Evolutionary conservation across 2,113 vertebrate species (phyloP), one percentile per base, ranked within the genome.

Genomic region (Glaucomys volans): DNA sequence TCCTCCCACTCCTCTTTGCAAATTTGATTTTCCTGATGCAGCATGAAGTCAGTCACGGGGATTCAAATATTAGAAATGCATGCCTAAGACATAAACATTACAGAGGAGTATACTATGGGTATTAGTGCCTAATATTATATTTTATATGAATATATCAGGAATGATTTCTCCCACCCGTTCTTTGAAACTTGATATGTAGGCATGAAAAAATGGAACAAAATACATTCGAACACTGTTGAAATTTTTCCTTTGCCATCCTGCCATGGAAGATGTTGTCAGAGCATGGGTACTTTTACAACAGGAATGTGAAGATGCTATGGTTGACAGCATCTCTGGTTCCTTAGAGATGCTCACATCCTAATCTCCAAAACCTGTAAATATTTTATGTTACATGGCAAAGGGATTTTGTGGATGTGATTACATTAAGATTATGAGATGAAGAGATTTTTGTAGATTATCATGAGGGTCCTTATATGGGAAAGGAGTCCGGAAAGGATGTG

Each of bases 161-260:
- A 81, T 8, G 35, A 57, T 24, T 79, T 86, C 9, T 77, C 17
- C 18, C 12, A 50, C 42, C 18, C 40, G 54, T 44, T 94, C 76
- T 87, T 85, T 28, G 76, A 87, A 97, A 52, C 14, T 37, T 75
- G 93, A 76, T n/a, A 71, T 62, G 71, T 85, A 80, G 64, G 71
- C 64, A 28, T 86, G 11, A n/a, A 87, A 84, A 82, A 85, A 77
- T 35, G 79, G 77, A 83, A 84, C 17, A 86, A 81, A 88, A 91
- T 94, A 40, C 22, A 6, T 91, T 74, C 57, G 35, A 40, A 74
- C 5, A 59, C 8, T 47, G 47, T n/a, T 40, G 64, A 92, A 54
- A 16, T 10, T 28, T 42, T 37, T 10, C 37, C 35, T 47, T n/a
- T 66, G 5, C 13, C 35, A 69, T 64, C 50, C 1, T 93, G 13